These are phyloP conservation scores for Hiodon alosoides DNA, from an alignment of 2,113 vertebrate genomes.

Conservation along the genomic window DNA sequence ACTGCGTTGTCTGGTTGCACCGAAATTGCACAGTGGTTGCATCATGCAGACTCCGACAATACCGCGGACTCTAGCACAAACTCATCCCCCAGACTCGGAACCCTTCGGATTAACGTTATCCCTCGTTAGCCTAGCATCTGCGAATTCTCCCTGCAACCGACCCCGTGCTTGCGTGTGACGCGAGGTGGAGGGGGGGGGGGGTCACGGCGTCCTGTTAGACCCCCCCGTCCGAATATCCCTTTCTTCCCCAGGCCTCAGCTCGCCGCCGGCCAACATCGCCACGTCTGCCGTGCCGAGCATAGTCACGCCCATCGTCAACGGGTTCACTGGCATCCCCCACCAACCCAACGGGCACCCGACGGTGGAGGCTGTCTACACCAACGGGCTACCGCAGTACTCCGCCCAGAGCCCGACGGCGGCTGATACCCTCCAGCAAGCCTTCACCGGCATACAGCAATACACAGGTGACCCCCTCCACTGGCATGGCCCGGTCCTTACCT, in stretches of 20 bases:
- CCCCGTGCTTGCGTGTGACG: too few relatives aligned
- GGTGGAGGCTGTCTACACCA: slow-evolving; percentile 76
- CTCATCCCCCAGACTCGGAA: too few relatives aligned
- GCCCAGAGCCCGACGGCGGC: slow-evolving; percentile 77
- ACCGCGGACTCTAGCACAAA: too few relatives aligned
- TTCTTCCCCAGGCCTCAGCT: slow-evolving; percentile 64
- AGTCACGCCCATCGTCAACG: slow-evolving; percentile 71
- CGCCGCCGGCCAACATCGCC: slow-evolving; percentile 70
- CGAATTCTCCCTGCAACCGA: too few relatives aligned
- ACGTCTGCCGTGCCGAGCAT: slow-evolving; percentile 69
- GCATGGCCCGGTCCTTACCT: background rate
- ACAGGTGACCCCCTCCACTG: slow-evolving; percentile 58
- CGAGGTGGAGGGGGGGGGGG: background rate
- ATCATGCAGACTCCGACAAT: too few relatives aligned
- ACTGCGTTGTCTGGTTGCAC: too few relatives aligned
- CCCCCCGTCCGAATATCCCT: background rate
- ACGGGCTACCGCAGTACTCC: slow-evolving; percentile 74
- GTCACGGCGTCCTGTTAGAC: background rate
- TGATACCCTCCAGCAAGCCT: slow-evolving; percentile 77
- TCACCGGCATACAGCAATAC: slow-evolving; percentile 79
- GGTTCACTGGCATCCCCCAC: slow-evolving; percentile 71
- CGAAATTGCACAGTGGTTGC: too few relatives aligned
- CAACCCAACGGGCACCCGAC: slow-evolving; percentile 71
- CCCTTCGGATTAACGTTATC: too few relatives aligned
- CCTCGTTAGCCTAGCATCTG: too few relatives aligned